Percentiles rank a stretch among this genome's conserved stretches.
Evolutionary conservation across 2,888 invertebrate genomes (phyloP).

Genomic region (Lepidonotus clava): DNA sequence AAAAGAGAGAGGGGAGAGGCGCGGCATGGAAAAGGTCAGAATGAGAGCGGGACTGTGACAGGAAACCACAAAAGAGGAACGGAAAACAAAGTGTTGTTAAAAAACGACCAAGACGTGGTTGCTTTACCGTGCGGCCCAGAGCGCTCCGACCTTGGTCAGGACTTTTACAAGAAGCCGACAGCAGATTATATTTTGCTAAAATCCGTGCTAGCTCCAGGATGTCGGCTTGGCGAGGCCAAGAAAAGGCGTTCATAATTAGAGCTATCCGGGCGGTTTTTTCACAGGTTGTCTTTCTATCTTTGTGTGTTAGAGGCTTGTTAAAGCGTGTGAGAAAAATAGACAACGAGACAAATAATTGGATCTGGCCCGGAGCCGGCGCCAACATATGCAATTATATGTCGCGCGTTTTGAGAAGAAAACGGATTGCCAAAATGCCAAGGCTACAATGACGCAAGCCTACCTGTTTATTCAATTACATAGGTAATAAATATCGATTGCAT

Average conservation of each 20-base stretch:
- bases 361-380: too few species aligned
- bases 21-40: constrained; percentile 18
- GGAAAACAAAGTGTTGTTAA: constrained; percentile 9
- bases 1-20: background rate
- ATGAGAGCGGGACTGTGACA: background rate
- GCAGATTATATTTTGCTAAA: constrained; percentile 9
- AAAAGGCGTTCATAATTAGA: background rate
- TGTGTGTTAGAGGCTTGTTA: background rate
- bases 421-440: too few species aligned
- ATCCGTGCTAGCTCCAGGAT: constrained; percentile 7
- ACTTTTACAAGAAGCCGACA: background rate
- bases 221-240: background rate
- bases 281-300: background rate
- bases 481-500: too few species aligned
- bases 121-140: background rate
- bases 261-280: background rate
- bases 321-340: background rate
- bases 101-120: background rate
- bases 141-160: background rate
- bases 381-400: too few species aligned
- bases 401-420: too few species aligned
- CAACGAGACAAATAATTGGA: background rate
- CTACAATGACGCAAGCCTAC: too few species aligned
- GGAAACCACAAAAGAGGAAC: constrained; percentile 44
- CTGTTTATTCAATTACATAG: too few species aligned